These are phyloP conservation scores for Somateria mollissima DNA, from an alignment of 2,797 vertebrate species.

Conservation along the genomic window DNA sequence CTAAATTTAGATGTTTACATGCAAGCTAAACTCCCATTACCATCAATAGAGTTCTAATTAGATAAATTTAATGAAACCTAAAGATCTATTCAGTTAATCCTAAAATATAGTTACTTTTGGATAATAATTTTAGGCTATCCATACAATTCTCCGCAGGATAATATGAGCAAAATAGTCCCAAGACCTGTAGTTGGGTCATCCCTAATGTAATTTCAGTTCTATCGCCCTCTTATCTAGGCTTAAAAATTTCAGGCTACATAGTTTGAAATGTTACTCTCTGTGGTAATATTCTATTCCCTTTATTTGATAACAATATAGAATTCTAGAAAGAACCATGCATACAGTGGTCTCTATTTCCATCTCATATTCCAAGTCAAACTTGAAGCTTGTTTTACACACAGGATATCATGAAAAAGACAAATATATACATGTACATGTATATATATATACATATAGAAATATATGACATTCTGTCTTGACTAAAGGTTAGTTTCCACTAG, in stretches of 20 bases:
- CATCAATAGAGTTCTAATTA: background rate
- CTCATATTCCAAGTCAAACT: background rate
- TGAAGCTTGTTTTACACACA: background rate
- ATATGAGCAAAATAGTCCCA: background rate
- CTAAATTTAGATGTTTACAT: conserved; percentile 30
- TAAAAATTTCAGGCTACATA: background rate
- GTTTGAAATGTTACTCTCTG: background rate
- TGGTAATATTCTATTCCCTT: background rate
- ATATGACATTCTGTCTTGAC: background rate
- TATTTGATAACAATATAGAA: background rate
- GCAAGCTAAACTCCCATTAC: background rate
- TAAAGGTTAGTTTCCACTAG: background rate
- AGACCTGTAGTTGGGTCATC: background rate
- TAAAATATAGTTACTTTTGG: background rate
- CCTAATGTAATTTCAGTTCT: background rate
- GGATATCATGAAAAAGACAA: background rate
- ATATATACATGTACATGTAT: background rate
- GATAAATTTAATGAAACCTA: conserved; percentile 12
- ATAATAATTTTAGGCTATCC: background rate
- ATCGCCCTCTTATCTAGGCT: background rate
- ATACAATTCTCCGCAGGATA: background rate
- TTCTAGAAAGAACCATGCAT: background rate
- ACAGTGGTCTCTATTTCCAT: background rate
- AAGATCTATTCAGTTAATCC: background rate
- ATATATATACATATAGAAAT: background rate